phyloP scores from a whole-genome alignment of 2,113 vertebrate genomes.

The Romanogobio albipinnatus region DNA sequence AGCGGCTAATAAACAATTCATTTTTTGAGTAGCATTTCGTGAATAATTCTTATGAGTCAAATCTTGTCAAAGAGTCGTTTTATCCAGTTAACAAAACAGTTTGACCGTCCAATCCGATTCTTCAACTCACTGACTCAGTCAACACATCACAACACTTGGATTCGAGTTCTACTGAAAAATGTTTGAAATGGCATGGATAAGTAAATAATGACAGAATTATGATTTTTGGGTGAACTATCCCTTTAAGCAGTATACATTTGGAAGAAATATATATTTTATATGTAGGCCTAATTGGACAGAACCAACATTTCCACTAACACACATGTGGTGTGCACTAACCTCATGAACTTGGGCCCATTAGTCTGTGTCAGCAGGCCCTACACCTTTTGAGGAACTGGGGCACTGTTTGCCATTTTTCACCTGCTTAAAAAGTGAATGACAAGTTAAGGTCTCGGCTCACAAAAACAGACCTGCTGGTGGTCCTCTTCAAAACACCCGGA shows the following conservation, averaged over 20 bases:
- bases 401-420: conserved; percentile 41
- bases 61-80: background rate
- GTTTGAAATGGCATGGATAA: background rate
- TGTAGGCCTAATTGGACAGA: background rate
- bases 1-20: background rate
- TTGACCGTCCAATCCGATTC: background rate
- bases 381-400: conserved; percentile 33
- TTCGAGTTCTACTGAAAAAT: background rate
- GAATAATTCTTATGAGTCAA: background rate
- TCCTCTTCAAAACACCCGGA: conserved; percentile 54
- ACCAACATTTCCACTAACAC: conserved; percentile 16
- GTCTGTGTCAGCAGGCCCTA: conserved; percentile 37
- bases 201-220: background rate
- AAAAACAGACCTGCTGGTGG: conserved; percentile 58
- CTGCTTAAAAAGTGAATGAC: conserved; percentile 48
- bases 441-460: conserved; percentile 52
- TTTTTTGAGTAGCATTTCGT: background rate
- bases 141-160: background rate
- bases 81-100: background rate
- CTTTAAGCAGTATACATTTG: background rate
- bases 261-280: background rate
- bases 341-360: conserved; percentile 26
- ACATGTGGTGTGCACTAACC: conserved; percentile 43
- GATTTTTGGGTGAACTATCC: background rate
- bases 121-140: background rate